A percentile compares a stretch with the other conserved stretches of the same genome.
phyloP scores from a whole-genome alignment of 2,797 vertebrate species.

The Nannoperca obscura region DNA sequence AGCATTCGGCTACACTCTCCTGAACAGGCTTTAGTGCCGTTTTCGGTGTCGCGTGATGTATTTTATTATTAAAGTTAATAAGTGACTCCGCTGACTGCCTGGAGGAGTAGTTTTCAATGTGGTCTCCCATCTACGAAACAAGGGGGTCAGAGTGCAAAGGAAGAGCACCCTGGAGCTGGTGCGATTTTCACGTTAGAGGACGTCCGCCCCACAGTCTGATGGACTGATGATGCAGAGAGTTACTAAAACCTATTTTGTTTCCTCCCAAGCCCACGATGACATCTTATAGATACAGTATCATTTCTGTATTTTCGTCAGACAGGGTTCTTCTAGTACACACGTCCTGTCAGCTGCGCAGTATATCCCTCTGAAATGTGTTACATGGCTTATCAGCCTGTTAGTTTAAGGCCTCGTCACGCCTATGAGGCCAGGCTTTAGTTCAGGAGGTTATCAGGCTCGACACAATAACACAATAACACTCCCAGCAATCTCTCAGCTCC shows the following conservation, averaged over 20 bases:
- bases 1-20: constrained; percentile 21
- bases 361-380: background rate
- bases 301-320: background rate
- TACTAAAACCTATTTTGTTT: background rate
- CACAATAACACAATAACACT: constrained; percentile 33
- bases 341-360: background rate
- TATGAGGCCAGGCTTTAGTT: constrained; percentile 17
- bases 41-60: background rate
- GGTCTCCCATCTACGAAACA: background rate
- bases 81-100: constrained; percentile 5
- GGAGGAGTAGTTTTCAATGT: background rate
- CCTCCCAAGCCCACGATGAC: background rate
- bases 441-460: constrained; percentile 44
- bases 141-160: background rate
- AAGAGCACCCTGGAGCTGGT: constrained; percentile 5
- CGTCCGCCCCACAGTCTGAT: background rate
- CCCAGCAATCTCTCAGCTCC: background rate
- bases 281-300: background rate
- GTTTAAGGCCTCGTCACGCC: background rate
- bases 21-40: background rate
- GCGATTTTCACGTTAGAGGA: background rate
- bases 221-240: background rate
- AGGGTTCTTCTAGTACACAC: no score
- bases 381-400: constrained; percentile 12
- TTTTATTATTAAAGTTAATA: constrained; percentile 46